A percentile compares a stretch with the other conserved stretches of the same genome.
Evolutionary conservation across 2,797 vertebrate species (phyloP).

Genomic region (Thaleichthys pacificus): DNA sequence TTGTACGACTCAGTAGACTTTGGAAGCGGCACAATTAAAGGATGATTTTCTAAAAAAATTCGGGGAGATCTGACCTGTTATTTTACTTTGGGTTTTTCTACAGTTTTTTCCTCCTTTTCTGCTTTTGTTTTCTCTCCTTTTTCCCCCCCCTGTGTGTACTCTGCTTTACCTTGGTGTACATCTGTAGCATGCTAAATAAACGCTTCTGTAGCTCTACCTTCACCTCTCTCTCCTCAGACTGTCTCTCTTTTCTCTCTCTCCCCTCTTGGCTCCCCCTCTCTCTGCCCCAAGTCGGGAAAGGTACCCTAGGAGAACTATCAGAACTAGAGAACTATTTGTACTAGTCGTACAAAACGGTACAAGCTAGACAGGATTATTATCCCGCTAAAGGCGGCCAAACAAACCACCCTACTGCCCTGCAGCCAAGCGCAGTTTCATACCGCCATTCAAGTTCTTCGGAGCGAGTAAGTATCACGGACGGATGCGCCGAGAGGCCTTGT

Average conservation of each 20-base stretch:
- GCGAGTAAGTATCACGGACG: too few relatives aligned
- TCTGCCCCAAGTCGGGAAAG: slow-evolving; percentile 33
- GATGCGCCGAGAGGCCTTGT: too few relatives aligned
- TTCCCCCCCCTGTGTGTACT: slow-evolving; percentile 85
- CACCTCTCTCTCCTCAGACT: slow-evolving; percentile 85
- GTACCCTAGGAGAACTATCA: too few relatives aligned
- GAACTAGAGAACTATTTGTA: too few relatives aligned
- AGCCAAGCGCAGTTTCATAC: neutral
- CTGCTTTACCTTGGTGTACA: slow-evolving; percentile 76
- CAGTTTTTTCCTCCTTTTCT: slow-evolving; percentile 30
- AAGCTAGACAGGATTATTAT: too few relatives aligned
- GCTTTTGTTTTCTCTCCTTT: slow-evolving; percentile 39
- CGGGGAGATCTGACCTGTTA: slow-evolving; percentile 79
- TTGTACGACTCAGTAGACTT: slow-evolving; percentile 89
- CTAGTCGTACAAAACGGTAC: too few relatives aligned
- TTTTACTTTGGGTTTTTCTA: slow-evolving; percentile 68
- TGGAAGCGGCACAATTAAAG: slow-evolving; percentile 95
- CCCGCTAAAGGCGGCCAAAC: too few relatives aligned
- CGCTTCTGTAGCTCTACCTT: slow-evolving; percentile 90
- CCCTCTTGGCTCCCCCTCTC: slow-evolving; percentile 82
- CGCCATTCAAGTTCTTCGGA: too few relatives aligned
- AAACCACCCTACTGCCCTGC: slow-evolving; percentile 29
- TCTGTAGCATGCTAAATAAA: slow-evolving; percentile 99
- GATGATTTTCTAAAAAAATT: slow-evolving; percentile 89
- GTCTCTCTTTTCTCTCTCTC: slow-evolving; percentile 73